Evolutionary conservation across 2,797 vertebrate genomes (phyloP), one percentile per base, ranked within the genome.

Genomic region (Tiaroga cobitis): DNA sequence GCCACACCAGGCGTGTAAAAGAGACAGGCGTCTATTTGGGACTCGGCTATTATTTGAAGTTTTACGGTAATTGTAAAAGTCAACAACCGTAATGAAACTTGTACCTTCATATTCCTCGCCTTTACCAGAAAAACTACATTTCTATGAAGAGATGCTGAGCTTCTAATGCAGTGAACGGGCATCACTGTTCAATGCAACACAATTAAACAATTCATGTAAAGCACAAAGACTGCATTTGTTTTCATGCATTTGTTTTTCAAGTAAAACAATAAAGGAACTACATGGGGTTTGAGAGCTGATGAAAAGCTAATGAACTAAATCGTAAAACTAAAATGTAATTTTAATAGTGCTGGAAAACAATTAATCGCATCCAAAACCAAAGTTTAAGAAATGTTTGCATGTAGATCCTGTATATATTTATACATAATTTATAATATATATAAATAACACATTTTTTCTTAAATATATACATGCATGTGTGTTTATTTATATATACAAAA

Each of bases 181-280:
- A 6, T 15, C 32, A 13, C 21, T 59, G 4, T 34, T 51, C 78
- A 82, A 90, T 88, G 37, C 85, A 86, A 80, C 24, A 82, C 87
- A 81, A 86, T 11, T 51, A 51, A 51, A 51, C 6, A 4, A 18
- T 5, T 18, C 15, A 41, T 6, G 73, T 86, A 79, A 84, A 88
- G 69, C 86, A 91, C 89, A 94, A 93, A 92, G 46, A 91, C 91
- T 93, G 89, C 87, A 86, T 51, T 51, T 46, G 43, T 46, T 46
- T 46, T 39, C 39, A 39, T 39, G 39, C 39, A 39, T 95, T 98
- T 98, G 97, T 97, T 98, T 96, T 90, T 94, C 93, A 96, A 94
- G 95, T 97, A 94, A 94, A 94, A 49, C 96, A 92, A 61, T 72
- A 1, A 72, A 51, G 43, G 2, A 49, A 19, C 26, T 11, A 15